These are phyloP conservation scores for Synanceia verrucosa DNA, from an alignment of 2,797 vertebrate genomes.

Conservation along the genomic window DNA sequence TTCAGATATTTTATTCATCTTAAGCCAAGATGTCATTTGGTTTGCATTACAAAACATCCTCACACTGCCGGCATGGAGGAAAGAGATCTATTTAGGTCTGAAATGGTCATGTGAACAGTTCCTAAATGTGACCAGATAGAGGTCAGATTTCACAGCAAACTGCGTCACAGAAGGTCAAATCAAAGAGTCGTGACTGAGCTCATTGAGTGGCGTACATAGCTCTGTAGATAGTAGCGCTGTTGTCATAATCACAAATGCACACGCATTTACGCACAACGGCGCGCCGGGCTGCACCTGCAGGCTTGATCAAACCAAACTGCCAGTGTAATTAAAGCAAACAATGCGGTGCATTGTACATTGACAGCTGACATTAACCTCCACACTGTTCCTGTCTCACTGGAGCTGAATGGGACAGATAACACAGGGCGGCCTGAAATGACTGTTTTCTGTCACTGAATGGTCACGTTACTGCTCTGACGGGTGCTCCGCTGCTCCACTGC, in stretches of 20 bases:
- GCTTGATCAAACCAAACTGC: slow-evolving; percentile 42
- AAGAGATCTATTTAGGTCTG: slow-evolving; percentile 8
- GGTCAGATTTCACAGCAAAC: neutral
- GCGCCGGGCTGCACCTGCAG: slow-evolving; percentile 53
- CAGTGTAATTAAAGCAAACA: slow-evolving; percentile 60
- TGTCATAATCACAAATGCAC: slow-evolving; percentile 22
- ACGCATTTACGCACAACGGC: neutral
- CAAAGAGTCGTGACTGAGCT: neutral
- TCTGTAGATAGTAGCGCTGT: neutral
- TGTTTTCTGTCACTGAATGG: slow-evolving; percentile 11
- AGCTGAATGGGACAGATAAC: slow-evolving; percentile 37
- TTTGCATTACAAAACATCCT: slow-evolving; percentile 5
- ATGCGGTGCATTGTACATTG: slow-evolving; percentile 48
- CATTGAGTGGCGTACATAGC: neutral
- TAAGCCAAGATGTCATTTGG: slow-evolving; percentile 15
- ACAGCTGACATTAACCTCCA: slow-evolving; percentile 56
- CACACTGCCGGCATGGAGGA: slow-evolving; percentile 13
- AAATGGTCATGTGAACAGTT: slow-evolving; percentile 36
- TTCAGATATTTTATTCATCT: slow-evolving; percentile 13
- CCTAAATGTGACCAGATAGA: slow-evolving; percentile 5
- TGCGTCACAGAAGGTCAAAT: neutral
- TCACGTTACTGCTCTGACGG: neutral
- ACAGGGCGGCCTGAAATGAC: slow-evolving; percentile 9
- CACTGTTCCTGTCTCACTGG: slow-evolving; percentile 27
- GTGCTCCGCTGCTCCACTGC: neutral